phyloP scores from a whole-genome alignment of 2,113 vertebrate species.

The Chaetops frenatus region DNA sequence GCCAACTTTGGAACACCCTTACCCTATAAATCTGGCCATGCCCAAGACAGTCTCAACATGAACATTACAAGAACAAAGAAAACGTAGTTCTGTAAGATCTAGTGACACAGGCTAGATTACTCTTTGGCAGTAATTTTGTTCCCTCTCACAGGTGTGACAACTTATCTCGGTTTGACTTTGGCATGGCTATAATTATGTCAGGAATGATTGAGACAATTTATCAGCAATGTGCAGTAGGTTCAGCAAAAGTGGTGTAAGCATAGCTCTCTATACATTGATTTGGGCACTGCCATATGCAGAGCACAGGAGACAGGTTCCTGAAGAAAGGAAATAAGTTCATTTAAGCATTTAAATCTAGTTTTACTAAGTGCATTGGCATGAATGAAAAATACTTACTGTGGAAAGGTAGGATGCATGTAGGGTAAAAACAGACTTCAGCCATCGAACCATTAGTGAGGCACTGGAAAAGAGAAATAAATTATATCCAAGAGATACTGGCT shows the following conservation, averaged over 20 bases:
- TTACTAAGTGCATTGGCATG: background rate
- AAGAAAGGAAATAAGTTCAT: background rate
- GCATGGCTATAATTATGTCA: background rate
- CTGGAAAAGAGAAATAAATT: constrained; percentile 62
- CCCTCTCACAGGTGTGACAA: background rate
- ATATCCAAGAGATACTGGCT: background rate
- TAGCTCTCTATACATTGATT: background rate
- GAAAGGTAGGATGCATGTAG: constrained; percentile 94
- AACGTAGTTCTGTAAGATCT: background rate
- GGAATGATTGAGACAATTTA: background rate
- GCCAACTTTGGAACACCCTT: background rate
- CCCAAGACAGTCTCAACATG: background rate
- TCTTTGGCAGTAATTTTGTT: background rate
- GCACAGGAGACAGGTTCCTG: background rate
- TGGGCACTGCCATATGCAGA: background rate
- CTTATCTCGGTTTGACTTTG: background rate
- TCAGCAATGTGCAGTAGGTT: background rate
- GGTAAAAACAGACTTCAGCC: constrained; percentile 89
- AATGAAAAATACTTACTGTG: constrained; percentile 80
- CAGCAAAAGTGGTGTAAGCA: background rate
- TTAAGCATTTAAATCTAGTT: background rate
- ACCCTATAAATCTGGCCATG: background rate
- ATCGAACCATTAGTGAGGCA: constrained; percentile 87
- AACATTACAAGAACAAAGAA: background rate
- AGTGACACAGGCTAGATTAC: background rate